Base-by-base conservation (phyloP, 2,888 invertebrate species). In the Notocelia uddmanniana region DNA sequence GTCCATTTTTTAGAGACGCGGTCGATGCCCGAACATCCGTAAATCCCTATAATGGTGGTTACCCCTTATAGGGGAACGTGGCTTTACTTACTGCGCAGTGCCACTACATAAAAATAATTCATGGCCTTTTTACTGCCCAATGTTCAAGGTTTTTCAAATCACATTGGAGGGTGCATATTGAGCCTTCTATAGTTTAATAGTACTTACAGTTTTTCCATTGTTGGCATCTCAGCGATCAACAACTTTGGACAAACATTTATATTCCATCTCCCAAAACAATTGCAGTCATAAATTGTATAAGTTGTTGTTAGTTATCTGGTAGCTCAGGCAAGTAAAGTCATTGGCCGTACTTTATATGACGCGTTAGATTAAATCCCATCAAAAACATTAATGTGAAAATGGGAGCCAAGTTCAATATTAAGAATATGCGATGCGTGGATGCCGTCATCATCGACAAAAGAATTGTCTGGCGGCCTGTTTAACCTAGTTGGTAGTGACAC, bases 1-100 rank as follows among this genome's bases (percentile, higher is more conserved):
- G 83, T 84, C 85, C 84, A 88, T 89, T 90, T 89, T 89, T 89
- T 84, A 84, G 84, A 83, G 85, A 79, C 82, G 80, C 81, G 83
- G 81, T 82, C 83, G 82, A 87, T 85, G 83, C 82, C 84, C 83
- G 81, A 83, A 87, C 83, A 85, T 85, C 85, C 81, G 86, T 89
- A 89, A 90, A 89, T 88, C 88, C 84, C 77, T 83, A 84, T 86
- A 86, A 88, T 88, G 72, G 72, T 68, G 72, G 83, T 84, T 82
- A 78, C 81, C 75, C 75, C 77, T 77, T 81, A 79, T 79, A 80
- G 76, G 80, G 81, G 80, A 78, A 79, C 78, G 80, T 78, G 79
- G 78, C 75, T 68, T 75, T 74, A 73, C 75, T 73, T 74, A 74
- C 74, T 74, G 31, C 52, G 55, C 71, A 77, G 75, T 74, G 70